These are phyloP conservation scores for Ectropis grisescens DNA, from an alignment of 1,140 invertebrate genomes.

Conservation along the genomic window DNA sequence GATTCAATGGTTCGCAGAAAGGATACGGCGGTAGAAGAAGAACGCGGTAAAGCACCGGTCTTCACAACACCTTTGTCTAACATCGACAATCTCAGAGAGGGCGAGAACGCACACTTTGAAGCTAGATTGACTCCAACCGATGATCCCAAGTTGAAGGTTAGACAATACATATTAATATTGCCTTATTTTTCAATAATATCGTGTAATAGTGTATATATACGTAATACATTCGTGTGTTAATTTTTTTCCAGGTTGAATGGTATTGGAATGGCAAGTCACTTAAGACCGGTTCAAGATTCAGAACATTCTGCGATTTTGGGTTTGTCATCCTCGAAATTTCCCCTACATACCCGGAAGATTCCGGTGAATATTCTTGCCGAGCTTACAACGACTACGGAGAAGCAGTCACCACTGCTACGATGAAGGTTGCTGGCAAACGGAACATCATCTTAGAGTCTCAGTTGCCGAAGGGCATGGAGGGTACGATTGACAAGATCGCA, in stretches of 20 bases:
- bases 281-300: conserved; percentile 89
- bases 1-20: conserved; percentile 83
- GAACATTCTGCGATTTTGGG: conserved; percentile 95
- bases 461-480: conserved; percentile 92
- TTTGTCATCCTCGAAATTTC: conserved; percentile 95
- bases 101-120: conserved; percentile 96
- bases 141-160: conserved; percentile 92
- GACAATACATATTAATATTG: background rate
- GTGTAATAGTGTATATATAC: background rate
- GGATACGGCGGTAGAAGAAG: conserved; percentile 79
- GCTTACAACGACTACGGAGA: conserved; percentile 93
- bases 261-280: conserved; percentile 94
- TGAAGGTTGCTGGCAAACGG: conserved; percentile 92
- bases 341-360: conserved; percentile 94
- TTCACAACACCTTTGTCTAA: conserved; percentile 93
- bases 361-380: conserved; percentile 93
- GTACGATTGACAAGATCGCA: conserved; percentile 93
- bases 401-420: conserved; percentile 91
- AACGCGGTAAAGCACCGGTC: conserved; percentile 85
- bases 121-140: conserved; percentile 92
- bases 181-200: background rate
- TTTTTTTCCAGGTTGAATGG: conserved; percentile 84
- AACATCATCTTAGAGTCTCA: conserved; percentile 94
- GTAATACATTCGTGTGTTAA: background rate
- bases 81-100: conserved; percentile 87